Percentiles rank a stretch among this genome's conserved stretches.
phyloP scores from a whole-genome alignment of 2,797 vertebrate species.

The Falco columbarius region DNA sequence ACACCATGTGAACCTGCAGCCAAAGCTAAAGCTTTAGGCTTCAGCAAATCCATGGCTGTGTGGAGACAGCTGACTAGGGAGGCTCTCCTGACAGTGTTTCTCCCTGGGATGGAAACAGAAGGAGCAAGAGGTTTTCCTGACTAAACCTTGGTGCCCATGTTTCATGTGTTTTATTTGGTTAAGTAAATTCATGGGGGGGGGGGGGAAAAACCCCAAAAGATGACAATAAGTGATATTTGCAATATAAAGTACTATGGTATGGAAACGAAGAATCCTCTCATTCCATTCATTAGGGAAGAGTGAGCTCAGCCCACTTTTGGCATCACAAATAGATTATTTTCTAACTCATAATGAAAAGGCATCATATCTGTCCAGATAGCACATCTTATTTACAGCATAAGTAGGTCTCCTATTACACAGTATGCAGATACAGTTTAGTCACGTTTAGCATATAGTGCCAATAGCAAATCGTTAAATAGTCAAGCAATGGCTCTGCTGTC shows the following conservation, averaged over 20 bases:
- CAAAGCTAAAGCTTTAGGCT: background rate
- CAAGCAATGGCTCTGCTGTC: background rate
- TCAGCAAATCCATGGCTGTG: background rate
- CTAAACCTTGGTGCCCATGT: background rate
- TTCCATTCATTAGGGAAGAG: background rate
- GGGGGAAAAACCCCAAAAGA: background rate
- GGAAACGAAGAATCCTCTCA: background rate
- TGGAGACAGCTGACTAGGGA: background rate
- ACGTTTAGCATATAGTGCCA: background rate
- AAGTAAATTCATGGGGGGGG: background rate
- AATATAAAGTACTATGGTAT: background rate
- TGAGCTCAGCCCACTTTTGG: constrained; percentile 48
- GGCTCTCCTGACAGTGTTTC: background rate
- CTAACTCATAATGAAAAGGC: constrained; percentile 20
- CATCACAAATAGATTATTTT: constrained; percentile 7
- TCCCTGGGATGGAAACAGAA: background rate
- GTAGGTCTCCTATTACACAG: background rate
- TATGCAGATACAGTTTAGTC: background rate
- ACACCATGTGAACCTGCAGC: accelerated
- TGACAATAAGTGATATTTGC: background rate
- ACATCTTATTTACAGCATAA: background rate
- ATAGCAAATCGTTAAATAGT: background rate
- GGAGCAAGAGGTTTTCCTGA: background rate
- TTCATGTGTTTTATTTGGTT: background rate
- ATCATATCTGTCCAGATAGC: background rate